Evolutionary conservation across 30 jellyfish, hydroid and myxozoan genomes (phyloP), one percentile per base, ranked within the genome.

Genomic region (Morbakka virulenta): DNA sequence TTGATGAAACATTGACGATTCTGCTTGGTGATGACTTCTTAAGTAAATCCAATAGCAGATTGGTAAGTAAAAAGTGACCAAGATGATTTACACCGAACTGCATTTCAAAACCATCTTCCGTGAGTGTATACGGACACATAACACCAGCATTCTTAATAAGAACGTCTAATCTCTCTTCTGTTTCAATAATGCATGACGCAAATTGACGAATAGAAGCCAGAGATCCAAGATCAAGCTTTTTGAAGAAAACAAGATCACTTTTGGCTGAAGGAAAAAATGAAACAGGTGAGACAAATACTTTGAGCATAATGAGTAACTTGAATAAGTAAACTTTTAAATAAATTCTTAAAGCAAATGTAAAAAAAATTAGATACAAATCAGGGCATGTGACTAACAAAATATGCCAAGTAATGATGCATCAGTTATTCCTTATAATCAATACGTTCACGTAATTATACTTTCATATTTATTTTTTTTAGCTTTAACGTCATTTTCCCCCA

Each of bases 61-160:
- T 91, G 51, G 98, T 91, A 52, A 91, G 67, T 21, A 84, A 77
- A 41, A 91, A 91, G 63, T 91, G 98, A 22, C 97, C 97, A 20
- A 89, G 79, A 63, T 89, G 97, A 70, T 89, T 89, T n/a, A 83
- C 95, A 0, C 95, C 98, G 52, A 91, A 72, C 35, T 91, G 98
- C 84, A 52, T 70, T 62, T 91, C 95, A 69, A 57, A 74, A 11
- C 98, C 98, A 64, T 91, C 96, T 68, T 84, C 82, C 14, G 98
- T 81, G 53, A 69, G 69, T 51, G 65, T 9, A 53, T 67, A 76
- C 13, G 98, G 98, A 34, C 93, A 81, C 98, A 91, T 91, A 14
- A 84, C 50, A 4, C 96, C 98, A 24, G 98, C 98, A 80, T 91
- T 91, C 96, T 91, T 91, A 6, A 91, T 74, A 76, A 91, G 66